Percentiles rank a stretch among this genome's conserved stretches.
Conservation (phyloP, 2,888 invertebrate species). For the Cheiracanthium punctorium region DNA sequence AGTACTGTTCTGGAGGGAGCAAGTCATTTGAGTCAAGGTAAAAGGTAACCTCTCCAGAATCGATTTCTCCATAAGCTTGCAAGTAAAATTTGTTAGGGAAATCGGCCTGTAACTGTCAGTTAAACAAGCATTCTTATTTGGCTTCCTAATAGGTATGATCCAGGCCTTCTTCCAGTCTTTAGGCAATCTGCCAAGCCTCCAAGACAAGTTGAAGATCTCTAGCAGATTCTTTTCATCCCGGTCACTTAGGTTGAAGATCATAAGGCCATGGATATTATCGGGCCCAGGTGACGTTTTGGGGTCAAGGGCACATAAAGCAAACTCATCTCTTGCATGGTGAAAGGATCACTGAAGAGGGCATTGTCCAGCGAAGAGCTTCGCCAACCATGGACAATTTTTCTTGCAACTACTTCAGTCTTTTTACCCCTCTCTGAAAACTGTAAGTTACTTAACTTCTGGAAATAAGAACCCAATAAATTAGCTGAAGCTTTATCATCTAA, state of each 20-base stretch:
- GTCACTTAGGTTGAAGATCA: background rate
- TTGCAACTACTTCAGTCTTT: background rate
- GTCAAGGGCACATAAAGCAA: no score
- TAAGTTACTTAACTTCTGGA: background rate
- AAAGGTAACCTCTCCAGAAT: background rate
- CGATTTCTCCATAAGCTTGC: background rate
- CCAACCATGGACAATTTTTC: constrained; percentile 15
- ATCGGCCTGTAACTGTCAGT: background rate
- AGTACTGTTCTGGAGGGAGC: background rate
- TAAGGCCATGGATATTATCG: no score
- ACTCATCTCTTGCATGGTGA: no score
- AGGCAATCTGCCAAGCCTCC: background rate
- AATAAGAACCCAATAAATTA: background rate
- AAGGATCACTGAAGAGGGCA: no score
- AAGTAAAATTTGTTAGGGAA: background rate
- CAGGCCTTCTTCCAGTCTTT: background rate
- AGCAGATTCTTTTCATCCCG: background rate
- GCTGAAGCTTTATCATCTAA: background rate
- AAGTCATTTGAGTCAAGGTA: background rate
- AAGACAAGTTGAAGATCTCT: background rate
- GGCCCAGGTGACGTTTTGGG: no score
- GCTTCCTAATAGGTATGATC: background rate
- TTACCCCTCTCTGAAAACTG: background rate
- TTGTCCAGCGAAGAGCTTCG: background rate
- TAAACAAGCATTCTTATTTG: background rate